Conservation (phyloP, 2,797 vertebrate genomes). For the Onychomys torridus region DNA sequence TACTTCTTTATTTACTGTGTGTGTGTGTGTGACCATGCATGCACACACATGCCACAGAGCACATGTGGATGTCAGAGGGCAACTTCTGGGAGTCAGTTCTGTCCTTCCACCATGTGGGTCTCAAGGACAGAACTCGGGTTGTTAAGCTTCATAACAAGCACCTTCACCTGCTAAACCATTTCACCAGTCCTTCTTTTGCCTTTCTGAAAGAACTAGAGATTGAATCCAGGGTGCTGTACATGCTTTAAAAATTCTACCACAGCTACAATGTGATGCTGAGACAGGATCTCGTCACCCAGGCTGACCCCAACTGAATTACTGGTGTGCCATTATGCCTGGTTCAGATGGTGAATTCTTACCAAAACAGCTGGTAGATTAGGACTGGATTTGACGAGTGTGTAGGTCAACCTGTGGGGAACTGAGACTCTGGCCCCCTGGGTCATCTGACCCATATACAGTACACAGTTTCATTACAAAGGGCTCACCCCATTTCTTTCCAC, state of each 20-base stretch:
- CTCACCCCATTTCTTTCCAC: not conserved
- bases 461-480: not conserved
- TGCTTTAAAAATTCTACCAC: not conserved
- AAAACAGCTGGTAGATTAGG: not conserved
- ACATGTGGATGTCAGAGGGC: not conserved
- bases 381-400: not conserved
- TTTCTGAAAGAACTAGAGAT: not conserved
- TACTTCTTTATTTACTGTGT: not conserved
- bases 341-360: not conserved
- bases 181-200: no score
- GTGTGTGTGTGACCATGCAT: not conserved
- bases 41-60: not conserved
- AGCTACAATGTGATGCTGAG: not conserved
- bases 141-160: not conserved
- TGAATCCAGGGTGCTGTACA: no score
- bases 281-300: not conserved
- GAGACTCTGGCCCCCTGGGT: not conserved
- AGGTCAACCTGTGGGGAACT: not conserved
- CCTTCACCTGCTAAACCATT: not conserved
- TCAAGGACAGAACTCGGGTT: not conserved
- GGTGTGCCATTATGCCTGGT: no score
- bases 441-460: not conserved
- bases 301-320: not conserved
- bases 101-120: not conserved
- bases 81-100: not conserved